Conservation (phyloP, 2,888 invertebrate genomes). For the Heliconius erato region DNA sequence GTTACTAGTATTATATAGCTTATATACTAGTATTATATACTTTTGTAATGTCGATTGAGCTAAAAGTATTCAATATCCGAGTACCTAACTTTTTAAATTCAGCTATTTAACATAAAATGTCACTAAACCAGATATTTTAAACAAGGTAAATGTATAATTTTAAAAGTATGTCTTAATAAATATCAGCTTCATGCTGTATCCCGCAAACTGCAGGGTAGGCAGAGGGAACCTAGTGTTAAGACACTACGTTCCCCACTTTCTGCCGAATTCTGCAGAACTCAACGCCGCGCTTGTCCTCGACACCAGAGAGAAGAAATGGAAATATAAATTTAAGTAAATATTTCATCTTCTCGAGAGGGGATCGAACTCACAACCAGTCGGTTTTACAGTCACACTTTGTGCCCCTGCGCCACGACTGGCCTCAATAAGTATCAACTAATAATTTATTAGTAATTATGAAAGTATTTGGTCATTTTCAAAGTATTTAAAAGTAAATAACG, state of each 20-base stretch:
- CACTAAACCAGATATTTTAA: neutral
- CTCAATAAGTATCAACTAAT: neutral
- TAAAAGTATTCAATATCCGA: neutral
- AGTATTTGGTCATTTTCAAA: neutral
- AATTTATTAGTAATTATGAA: neutral
- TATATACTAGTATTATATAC: neutral
- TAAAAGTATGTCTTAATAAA: neutral
- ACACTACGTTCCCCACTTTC: too few relatives aligned
- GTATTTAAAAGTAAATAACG: neutral
- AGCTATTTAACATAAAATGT: neutral
- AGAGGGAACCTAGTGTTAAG: too few relatives aligned
- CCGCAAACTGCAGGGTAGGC: too few relatives aligned
- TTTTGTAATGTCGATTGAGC: neutral
- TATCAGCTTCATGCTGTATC: neutral
- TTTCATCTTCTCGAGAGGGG: too few relatives aligned
- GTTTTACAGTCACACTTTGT: too few relatives aligned
- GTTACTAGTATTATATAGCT: neutral
- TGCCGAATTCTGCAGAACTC: too few relatives aligned
- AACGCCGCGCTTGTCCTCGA: too few relatives aligned
- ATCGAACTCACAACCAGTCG: too few relatives aligned
- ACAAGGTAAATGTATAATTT: neutral
- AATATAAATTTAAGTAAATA: too few relatives aligned
- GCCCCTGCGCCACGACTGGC: too few relatives aligned
- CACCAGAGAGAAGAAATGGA: too few relatives aligned
- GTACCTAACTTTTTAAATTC: too few relatives aligned